Base-by-base conservation (phyloP, 2,113 vertebrate genomes). In the Paradisaea rubra region DNA sequence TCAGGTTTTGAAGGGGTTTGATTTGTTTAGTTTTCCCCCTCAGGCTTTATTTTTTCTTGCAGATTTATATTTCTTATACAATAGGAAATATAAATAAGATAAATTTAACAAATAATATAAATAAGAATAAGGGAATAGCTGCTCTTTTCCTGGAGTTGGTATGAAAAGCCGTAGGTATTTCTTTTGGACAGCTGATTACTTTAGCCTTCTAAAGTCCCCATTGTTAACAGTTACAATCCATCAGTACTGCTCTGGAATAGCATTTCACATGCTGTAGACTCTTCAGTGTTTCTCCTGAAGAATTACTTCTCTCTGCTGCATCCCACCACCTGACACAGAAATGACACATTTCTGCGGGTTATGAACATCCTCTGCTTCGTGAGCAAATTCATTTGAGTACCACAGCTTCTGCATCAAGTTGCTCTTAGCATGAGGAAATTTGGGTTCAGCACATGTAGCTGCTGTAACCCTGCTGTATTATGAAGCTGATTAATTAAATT, bases 291-390 rank as follows among this genome's bases (percentile, higher is more conserved):
- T 60, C 60, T 93, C 23, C 15, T 88, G 30, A 47, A 49, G 31
- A 61, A 56, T 33, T 60, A 15, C 8, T 0, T 4, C 21, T 23
- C 31, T 80, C 15, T 82, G 11, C 60, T 53, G 25, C 37, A 53
- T 66, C 64, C 31, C 35, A 45, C 37, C 0, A 6, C 25, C 54
- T 2, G 3, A 17, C 0, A 2, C 42, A 88, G 63, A 49, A 89
- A 39, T 0, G 0, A 9, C 31, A 69, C 6, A 22, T 3, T 91
- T 83, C 31, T 5, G 5, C 25, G 31, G 23, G 52, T n/a, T 5
- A 1, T 13, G 65, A 82, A 22, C 0, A 0, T 60, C 22, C 18
- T 90, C 21, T 74, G 44, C 53, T 88, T 89, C 14, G 7, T 10
- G 5, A 64, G 27, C 53, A 76, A 49, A 66, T 74, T 56, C 2